Evolutionary conservation across 2,797 vertebrate genomes (phyloP).

Genomic region (Percopsis omiscomaycus): DNA sequence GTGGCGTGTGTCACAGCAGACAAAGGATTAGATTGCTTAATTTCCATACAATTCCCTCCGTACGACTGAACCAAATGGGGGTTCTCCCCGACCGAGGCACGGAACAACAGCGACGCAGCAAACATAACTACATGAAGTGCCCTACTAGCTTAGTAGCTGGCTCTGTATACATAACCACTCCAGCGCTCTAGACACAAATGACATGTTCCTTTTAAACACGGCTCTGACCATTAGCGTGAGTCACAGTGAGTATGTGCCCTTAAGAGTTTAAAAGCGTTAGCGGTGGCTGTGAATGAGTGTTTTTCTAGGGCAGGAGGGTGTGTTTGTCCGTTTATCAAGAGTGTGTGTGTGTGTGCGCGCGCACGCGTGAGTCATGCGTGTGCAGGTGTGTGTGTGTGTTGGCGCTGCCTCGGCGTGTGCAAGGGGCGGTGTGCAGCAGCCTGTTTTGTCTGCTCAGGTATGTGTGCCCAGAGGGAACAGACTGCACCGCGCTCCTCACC

Average conservation of each 20-base stretch:
- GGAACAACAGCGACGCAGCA: too few relatives aligned
- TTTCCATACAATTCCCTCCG: too few relatives aligned
- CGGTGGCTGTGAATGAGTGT: slow-evolving; percentile 55
- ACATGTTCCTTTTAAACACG: slow-evolving; percentile 58
- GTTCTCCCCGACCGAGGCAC: too few relatives aligned
- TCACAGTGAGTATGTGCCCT: slow-evolving; percentile 47
- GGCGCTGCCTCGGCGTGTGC: slow-evolving; percentile 67
- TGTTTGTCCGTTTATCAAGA: slow-evolving; percentile 52
- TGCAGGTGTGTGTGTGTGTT: slow-evolving; percentile 34
- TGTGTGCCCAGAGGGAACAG: slow-evolving; percentile 77
- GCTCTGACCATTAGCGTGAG: slow-evolving; percentile 50
- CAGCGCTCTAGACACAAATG: slow-evolving; percentile 46
- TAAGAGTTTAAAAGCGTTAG: slow-evolving; percentile 32
- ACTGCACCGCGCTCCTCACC: slow-evolving; percentile 67
- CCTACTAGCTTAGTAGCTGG: too few relatives aligned
- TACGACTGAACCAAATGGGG: too few relatives aligned
- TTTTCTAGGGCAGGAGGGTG: slow-evolving; percentile 58
- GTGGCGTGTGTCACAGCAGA: too few relatives aligned
- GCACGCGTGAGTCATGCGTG: slow-evolving; percentile 2
- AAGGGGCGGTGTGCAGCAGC: slow-evolving; percentile 70
- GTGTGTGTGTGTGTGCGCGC: slow-evolving; percentile 44
- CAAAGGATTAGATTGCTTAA: too few relatives aligned
- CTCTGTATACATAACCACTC: slow-evolving; percentile 7
- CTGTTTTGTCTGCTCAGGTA: slow-evolving; percentile 80
- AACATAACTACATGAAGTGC: too few relatives aligned